Evolutionary conservation across 2,113 vertebrate genomes (phyloP).

Genomic region (Nesoenas mayeri): DNA sequence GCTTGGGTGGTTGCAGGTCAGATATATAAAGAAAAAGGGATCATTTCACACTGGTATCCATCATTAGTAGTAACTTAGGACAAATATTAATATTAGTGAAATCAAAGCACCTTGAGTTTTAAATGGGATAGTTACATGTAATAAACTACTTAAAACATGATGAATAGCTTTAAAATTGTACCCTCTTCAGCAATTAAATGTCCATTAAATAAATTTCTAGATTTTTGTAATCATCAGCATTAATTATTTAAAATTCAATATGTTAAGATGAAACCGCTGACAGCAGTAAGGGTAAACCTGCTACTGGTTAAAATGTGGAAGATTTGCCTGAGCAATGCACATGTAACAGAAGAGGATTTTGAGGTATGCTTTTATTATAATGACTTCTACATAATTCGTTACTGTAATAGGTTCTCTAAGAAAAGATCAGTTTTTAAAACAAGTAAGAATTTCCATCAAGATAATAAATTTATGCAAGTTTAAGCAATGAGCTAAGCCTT

Average conservation of each 20-base stretch:
- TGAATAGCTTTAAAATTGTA: constrained; percentile 37
- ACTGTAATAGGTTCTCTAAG: not conserved
- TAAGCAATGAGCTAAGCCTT: not conserved
- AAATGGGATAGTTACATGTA: constrained; percentile 17
- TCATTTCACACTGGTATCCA: constrained; percentile 41
- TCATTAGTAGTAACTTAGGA: constrained; percentile 44
- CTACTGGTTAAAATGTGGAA: not conserved
- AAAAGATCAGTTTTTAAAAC: not conserved
- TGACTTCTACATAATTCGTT: not conserved
- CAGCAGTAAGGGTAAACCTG: not conserved
- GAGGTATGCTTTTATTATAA: not conserved
- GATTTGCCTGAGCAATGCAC: not conserved
- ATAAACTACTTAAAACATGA: constrained; percentile 51
- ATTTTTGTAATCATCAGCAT: not conserved
- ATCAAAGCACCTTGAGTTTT: constrained; percentile 57
- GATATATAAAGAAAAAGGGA: constrained; percentile 22
- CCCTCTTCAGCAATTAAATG: not conserved
- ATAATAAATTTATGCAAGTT: not conserved
- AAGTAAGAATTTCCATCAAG: not conserved
- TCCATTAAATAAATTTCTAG: not conserved
- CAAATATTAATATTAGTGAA: constrained; percentile 68
- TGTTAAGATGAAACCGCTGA: not conserved
- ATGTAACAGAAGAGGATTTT: not conserved
- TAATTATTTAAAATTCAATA: not conserved
- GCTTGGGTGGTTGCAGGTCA: constrained; percentile 53